Evolutionary conservation across 1,140 invertebrate species (phyloP).

Genomic region (Lordiphosa collinella): DNA sequence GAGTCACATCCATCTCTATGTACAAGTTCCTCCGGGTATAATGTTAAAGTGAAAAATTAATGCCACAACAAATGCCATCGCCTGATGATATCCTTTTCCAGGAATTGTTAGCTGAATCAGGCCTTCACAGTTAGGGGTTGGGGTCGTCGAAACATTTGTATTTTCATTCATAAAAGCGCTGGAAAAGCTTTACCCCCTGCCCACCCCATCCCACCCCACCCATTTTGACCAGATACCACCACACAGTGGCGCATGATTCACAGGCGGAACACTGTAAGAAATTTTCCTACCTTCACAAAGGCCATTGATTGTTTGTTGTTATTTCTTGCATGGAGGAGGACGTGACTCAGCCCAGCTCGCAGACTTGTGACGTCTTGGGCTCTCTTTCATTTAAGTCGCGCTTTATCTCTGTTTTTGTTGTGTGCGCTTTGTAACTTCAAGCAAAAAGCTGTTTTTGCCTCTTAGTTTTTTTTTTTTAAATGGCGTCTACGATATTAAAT

Average conservation of each 20-base stretch:
- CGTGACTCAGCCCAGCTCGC: slow-evolving; percentile 49
- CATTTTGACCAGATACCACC: too few species aligned
- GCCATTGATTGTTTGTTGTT: slow-evolving; percentile 13
- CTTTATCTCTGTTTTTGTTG: slow-evolving; percentile 11
- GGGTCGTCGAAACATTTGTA: slow-evolving; percentile 5
- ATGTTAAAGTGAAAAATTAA: slow-evolving; percentile 27
- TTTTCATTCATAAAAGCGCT: slow-evolving; percentile 67
- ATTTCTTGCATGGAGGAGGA: slow-evolving; percentile 4
- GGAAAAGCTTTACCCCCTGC: slow-evolving; percentile 48
- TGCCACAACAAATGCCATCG: slow-evolving; percentile 71
- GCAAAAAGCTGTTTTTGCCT: slow-evolving; percentile 38
- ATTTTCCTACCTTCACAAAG: slow-evolving; percentile 11
- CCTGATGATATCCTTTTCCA: slow-evolving; percentile 75
- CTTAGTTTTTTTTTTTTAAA: slow-evolving; percentile 32
- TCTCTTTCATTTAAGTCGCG: slow-evolving; percentile 25
- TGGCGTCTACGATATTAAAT: slow-evolving; percentile 36
- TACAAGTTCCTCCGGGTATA: slow-evolving; percentile 6
- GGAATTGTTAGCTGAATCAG: slow-evolving; percentile 65
- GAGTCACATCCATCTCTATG: slow-evolving; percentile 47
- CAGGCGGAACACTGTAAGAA: slow-evolving; percentile 35
- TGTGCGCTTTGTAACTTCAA: slow-evolving; percentile 9
- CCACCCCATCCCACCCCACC: too few species aligned
- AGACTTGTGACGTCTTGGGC: slow-evolving; percentile 13
- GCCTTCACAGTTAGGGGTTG: slow-evolving; percentile 1
- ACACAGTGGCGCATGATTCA: slow-evolving; percentile 35